Evolutionary conservation across 2,797 vertebrate genomes (phyloP).

Genomic region (Phaenicophaeus curvirostris): DNA sequence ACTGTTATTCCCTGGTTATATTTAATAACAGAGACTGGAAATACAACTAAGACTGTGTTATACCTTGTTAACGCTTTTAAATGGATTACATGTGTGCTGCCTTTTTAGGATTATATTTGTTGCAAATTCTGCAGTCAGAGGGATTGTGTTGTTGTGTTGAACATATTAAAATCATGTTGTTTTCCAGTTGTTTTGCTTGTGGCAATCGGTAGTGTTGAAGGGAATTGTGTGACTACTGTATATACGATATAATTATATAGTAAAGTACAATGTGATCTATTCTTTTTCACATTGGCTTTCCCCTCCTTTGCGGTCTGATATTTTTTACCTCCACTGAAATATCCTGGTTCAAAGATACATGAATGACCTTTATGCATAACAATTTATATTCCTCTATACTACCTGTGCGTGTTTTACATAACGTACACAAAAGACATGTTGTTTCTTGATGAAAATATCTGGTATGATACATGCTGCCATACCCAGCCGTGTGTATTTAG

Average conservation of each 20-base stretch:
- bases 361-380: not conserved
- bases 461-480: not conserved
- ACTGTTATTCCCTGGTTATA: conserved; percentile 67
- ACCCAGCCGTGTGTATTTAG: not conserved
- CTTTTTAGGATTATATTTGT: not conserved
- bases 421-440: not conserved
- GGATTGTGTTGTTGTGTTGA: not conserved
- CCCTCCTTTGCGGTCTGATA: not conserved
- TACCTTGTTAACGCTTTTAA: conserved; percentile 3
- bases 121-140: not conserved
- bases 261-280: conserved; percentile 50
- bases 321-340: not conserved
- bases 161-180: not conserved
- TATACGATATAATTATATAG: conserved; percentile 30
- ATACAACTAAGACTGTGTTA: conserved; percentile 23
- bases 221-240: conserved; percentile 1
- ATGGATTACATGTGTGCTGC: not conserved
- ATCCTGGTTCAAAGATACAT: not conserved
- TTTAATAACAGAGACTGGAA: conserved; percentile 61
- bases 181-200: conserved; percentile 32
- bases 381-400: not conserved
- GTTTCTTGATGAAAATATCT: not conserved
- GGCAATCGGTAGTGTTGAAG: not conserved
- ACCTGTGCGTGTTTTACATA: not conserved
- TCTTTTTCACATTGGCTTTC: not conserved